Conservation (phyloP, 2,797 vertebrate species). For the Coccyzus lansbergi region DNA sequence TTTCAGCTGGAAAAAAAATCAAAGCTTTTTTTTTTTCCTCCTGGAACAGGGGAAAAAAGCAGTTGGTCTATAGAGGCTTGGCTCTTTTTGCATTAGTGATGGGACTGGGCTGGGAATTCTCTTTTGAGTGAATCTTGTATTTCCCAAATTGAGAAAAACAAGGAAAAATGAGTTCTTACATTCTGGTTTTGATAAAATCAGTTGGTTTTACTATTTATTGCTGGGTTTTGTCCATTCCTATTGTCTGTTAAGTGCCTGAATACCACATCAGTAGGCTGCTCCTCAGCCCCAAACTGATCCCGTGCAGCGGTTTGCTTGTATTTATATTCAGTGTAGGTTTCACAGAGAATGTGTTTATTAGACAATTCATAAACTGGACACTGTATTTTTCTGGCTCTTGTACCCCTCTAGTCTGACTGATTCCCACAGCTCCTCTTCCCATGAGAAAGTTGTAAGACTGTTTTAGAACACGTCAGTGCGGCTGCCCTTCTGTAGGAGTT, state of each 20-base stretch:
- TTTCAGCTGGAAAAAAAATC: not conserved
- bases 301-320: not conserved
- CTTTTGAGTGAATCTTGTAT: not conserved
- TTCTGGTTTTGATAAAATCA: not conserved
- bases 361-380: not conserved
- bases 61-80: not conserved
- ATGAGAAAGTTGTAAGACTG: not conserved
- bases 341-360: not conserved
- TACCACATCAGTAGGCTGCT: not conserved
- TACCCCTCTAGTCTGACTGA: not conserved
- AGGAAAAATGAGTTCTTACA: not conserved
- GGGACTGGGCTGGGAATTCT: not conserved
- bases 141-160: not conserved
- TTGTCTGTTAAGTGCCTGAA: not conserved
- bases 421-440: no score
- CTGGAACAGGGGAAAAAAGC: not conserved
- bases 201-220: not conserved
- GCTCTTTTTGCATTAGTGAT: not conserved
- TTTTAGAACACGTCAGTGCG: not conserved
- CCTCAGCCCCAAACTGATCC: not conserved
- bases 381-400: not conserved
- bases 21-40: not conserved
- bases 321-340: not conserved
- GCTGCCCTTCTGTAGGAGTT: not conserved
- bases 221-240: not conserved